A percentile compares a stretch with the other conserved stretches of the same genome.
Conservation (phyloP, 2,797 vertebrate species). For the Cetoscarus ocellatus region DNA sequence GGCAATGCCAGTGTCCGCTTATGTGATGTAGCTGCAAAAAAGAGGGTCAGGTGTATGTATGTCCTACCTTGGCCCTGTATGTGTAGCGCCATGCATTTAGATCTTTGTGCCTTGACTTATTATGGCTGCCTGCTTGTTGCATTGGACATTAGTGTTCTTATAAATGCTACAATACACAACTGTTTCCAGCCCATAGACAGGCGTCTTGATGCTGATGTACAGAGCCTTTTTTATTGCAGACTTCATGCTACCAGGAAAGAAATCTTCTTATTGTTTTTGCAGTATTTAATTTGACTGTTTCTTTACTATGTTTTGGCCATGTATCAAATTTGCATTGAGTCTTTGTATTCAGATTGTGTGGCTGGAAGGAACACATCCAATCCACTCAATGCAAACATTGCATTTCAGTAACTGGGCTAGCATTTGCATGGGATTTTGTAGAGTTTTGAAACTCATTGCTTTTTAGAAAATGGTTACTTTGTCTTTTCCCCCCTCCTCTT, state of each 20-base stretch:
- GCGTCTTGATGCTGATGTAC: constrained; percentile 62
- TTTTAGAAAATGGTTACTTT: constrained; percentile 59
- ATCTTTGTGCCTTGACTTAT: constrained; percentile 84
- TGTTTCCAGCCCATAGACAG: constrained; percentile 44
- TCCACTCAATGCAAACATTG: constrained; percentile 55
- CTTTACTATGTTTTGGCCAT: constrained; percentile 56
- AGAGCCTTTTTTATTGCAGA: constrained; percentile 58
- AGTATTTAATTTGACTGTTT: constrained; percentile 57
- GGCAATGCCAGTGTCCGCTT: constrained; percentile 70
- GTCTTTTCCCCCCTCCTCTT: constrained; percentile 36
- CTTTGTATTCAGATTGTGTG: constrained; percentile 43
- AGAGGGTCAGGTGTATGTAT: constrained; percentile 39
- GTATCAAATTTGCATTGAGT: constrained; percentile 66
- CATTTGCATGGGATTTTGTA: constrained; percentile 75
- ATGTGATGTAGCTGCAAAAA: constrained; percentile 62
- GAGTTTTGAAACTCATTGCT: constrained; percentile 42
- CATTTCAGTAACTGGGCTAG: constrained; percentile 55
- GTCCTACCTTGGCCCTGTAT: constrained; percentile 58
- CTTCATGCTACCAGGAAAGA: constrained; percentile 32
- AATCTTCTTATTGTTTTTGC: constrained; percentile 43
- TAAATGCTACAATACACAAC: constrained; percentile 58
- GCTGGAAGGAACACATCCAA: constrained; percentile 49
- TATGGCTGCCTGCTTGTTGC: constrained; percentile 80
- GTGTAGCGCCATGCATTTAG: constrained; percentile 77
- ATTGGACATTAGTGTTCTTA: constrained; percentile 70